Evolutionary conservation across 2,797 vertebrate genomes (phyloP).

Genomic region (Chelonia mydas): DNA sequence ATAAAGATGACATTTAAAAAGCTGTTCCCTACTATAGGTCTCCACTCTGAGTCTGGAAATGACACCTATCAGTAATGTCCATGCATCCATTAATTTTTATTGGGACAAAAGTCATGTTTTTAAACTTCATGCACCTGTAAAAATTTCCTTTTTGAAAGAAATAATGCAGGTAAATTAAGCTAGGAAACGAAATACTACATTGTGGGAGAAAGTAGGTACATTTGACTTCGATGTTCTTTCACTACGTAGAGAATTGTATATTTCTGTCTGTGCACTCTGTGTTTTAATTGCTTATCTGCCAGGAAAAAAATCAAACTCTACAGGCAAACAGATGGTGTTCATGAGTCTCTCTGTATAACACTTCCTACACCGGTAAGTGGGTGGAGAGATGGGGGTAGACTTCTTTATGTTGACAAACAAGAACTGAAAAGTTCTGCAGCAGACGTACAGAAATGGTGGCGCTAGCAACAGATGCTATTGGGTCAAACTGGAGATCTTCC

Average conservation of each 20-base stretch:
- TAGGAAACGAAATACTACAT: background rate
- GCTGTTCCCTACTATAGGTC: background rate
- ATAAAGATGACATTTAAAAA: background rate
- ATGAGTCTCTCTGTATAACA: slow-evolving; percentile 50
- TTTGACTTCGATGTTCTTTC: slow-evolving; percentile 9
- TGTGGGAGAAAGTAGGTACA: background rate
- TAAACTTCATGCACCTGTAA: background rate
- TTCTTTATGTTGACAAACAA: background rate
- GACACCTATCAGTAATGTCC: background rate
- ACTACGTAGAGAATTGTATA: fast-evolving
- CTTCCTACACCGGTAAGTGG: slow-evolving; percentile 9
- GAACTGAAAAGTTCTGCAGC: background rate
- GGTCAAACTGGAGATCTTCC: background rate
- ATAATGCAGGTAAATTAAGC: background rate
- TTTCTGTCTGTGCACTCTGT: background rate
- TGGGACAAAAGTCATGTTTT: slow-evolving; percentile 7
- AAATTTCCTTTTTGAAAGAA: background rate
- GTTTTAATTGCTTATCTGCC: background rate
- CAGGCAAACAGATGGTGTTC: slow-evolving; percentile 58
- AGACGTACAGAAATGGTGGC: background rate
- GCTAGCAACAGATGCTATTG: background rate
- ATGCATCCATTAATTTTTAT: slow-evolving; percentile 1
- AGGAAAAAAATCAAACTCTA: slow-evolving; percentile 25
- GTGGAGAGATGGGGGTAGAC: background rate
- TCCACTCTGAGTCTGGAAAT: background rate